These are phyloP conservation scores for Hymenochirus boettgeri DNA, from an alignment of 2,113 vertebrate species.

Conservation along the genomic window DNA sequence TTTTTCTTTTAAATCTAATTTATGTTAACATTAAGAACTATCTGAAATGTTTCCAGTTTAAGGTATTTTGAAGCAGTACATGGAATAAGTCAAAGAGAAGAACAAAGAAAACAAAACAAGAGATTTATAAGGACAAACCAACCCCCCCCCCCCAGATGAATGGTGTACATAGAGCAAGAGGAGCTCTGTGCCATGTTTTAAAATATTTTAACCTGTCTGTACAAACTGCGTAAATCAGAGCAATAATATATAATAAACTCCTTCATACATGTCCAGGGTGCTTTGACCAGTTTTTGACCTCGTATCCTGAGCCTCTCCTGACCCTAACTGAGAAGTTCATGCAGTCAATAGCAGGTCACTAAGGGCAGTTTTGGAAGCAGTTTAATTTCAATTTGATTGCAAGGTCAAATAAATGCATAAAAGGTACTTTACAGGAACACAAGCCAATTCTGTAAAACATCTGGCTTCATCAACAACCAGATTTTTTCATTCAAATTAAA, in stretches of 20 bases:
- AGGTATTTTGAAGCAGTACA: no score
- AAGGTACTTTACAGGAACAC: constrained; percentile 50
- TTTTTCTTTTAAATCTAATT: no score
- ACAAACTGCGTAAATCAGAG: constrained; percentile 88
- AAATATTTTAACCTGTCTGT: constrained; percentile 76
- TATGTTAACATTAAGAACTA: no score
- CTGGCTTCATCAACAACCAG: constrained; percentile 29
- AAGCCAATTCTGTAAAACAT: constrained; percentile 34
- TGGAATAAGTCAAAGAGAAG: no score
- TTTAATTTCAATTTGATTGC: constrained; percentile 67
- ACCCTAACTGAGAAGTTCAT: constrained; percentile 88
- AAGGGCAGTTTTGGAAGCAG: constrained; percentile 57
- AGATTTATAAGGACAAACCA: constrained; percentile 70
- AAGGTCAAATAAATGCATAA: constrained; percentile 59
- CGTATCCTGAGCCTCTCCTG: constrained; percentile 76
- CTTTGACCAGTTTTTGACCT: constrained; percentile 91
- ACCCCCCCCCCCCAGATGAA: constrained; percentile 81
- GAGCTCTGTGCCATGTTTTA: constrained; percentile 66
- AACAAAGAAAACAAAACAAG: constrained; percentile 54
- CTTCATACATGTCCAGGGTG: constrained; percentile 58
- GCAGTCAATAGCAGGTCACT: constrained; percentile 92
- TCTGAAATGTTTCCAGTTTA: no score
- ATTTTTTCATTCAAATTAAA: constrained; percentile 10
- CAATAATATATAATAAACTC: constrained; percentile 87
- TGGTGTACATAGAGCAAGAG: constrained; percentile 59